phyloP scores from a whole-genome alignment of 30 jellyfish, hydroid and myxozoan species.

The Morbakka virulenta region DNA sequence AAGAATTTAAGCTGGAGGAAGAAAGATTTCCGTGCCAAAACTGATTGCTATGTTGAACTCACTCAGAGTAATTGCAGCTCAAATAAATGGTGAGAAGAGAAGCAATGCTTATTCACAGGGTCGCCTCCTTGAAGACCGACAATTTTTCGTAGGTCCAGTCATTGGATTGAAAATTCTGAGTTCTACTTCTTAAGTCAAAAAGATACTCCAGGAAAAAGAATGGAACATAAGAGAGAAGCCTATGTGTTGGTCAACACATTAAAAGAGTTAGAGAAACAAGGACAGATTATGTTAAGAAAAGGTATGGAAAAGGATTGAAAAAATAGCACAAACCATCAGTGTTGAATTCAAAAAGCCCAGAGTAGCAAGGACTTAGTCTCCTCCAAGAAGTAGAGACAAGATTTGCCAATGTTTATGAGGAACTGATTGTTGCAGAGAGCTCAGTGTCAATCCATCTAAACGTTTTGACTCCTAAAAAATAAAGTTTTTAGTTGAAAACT shows the following conservation, averaged over 20 bases:
- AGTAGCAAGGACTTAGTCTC: constrained; percentile 43
- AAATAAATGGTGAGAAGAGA: constrained; percentile 38
- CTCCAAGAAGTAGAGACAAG: constrained; percentile 25
- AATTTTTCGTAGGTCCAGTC: no score
- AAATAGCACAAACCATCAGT: constrained; percentile 18
- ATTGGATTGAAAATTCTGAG: no score
- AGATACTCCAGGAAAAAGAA: no score
- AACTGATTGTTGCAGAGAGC: constrained; percentile 36
- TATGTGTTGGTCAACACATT: no score
- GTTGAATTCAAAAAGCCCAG: constrained; percentile 46
- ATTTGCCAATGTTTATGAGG: constrained; percentile 49
- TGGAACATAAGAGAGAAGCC: no score
- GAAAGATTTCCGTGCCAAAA: constrained; percentile 43
- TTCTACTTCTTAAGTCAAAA: no score
- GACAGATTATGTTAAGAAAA: no score
- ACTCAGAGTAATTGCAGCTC: constrained; percentile 39
- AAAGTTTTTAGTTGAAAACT: constrained; percentile 22
- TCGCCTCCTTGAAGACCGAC: no score
- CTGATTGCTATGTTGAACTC: constrained; percentile 43
- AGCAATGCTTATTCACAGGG: constrained; percentile 46
- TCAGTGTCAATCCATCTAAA: constrained; percentile 22
- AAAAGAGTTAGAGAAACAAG: no score
- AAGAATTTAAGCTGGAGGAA: constrained; percentile 55
- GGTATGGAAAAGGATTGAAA: constrained; percentile 49
- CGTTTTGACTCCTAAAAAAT: constrained; percentile 30